phyloP scores from a whole-genome alignment of 2,888 invertebrate genomes.

The Anthophora plumipes region DNA sequence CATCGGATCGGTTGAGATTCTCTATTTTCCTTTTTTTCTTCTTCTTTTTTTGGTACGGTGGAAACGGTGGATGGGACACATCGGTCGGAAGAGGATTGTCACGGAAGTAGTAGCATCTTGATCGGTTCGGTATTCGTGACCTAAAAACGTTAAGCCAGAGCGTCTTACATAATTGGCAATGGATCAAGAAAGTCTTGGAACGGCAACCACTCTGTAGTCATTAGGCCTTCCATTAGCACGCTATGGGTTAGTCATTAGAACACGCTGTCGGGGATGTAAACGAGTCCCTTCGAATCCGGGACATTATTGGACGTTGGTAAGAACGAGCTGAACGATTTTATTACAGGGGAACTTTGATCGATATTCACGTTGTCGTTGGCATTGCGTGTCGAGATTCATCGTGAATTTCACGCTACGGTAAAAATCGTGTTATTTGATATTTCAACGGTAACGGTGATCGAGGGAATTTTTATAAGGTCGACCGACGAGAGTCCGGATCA shows the following conservation, averaged over 20 bases:
- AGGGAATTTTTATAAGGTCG: no score
- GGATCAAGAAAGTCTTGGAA: slow-evolving; percentile 50
- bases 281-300: slow-evolving; percentile 25
- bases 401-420: no score
- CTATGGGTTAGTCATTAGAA: slow-evolving; percentile 40
- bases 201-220: slow-evolving; percentile 48
- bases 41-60: background rate
- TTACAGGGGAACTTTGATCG: background rate
- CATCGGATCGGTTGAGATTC: slow-evolving; percentile 8
- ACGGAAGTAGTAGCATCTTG: slow-evolving; percentile 22
- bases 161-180: slow-evolving; percentile 59
- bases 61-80: background rate
- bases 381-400: no score
- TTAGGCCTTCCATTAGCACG: slow-evolving; percentile 57
- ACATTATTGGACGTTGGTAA: slow-evolving; percentile 38
- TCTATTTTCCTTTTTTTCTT: no score
- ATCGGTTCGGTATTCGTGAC: slow-evolving; percentile 41
- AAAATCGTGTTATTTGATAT: no score
- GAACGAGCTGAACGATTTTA: background rate
- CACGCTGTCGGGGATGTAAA: slow-evolving; percentile 45
- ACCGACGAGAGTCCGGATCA: no score
- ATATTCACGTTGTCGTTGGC: background rate
- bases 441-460: no score
- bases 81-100: background rate
- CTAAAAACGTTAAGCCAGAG: slow-evolving; percentile 42